Evolutionary conservation across 2,113 vertebrate genomes (phyloP).

Genomic region (Rhinoderma darwinii): DNA sequence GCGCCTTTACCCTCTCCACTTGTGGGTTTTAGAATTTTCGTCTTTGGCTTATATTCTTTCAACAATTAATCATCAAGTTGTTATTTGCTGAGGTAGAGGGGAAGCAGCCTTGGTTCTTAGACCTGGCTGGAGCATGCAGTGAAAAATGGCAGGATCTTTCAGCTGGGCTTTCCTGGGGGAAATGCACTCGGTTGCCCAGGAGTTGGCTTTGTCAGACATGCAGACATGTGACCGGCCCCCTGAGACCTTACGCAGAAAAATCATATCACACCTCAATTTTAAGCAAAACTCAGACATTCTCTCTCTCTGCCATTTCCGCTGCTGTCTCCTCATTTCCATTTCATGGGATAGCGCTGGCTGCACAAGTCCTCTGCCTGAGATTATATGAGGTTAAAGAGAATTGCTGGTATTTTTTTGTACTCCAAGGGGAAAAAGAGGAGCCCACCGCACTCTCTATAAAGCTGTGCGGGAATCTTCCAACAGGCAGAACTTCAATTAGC

Average conservation of each 20-base stretch:
- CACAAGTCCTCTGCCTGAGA: conserved; percentile 28
- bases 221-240: conserved; percentile 43
- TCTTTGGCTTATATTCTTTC: conserved; percentile 47
- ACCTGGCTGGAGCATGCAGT: conserved; percentile 20
- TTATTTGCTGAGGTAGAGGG: conserved; percentile 37
- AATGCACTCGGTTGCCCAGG: conserved; percentile 28
- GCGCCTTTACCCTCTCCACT: conserved; percentile 37
- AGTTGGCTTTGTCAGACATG: conserved; percentile 46
- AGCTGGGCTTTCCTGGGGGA: conserved; percentile 11
- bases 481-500: neutral
- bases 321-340: conserved; percentile 49
- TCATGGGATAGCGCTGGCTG: conserved; percentile 40
- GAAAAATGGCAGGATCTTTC: conserved; percentile 36
- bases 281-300: conserved; percentile 51
- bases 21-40: conserved; percentile 13
- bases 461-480: neutral
- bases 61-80: conserved; percentile 51
- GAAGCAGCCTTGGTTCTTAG: conserved; percentile 4
- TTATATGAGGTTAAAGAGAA: conserved; percentile 47
- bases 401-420: conserved; percentile 1
- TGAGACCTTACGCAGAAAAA: conserved; percentile 32
- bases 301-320: conserved; percentile 39
- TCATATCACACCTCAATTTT: conserved; percentile 50
- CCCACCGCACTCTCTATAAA: neutral
- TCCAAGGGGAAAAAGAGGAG: neutral